Base-by-base conservation (phyloP, 64 coral and sea anemone species). In the Pocillopora verrucosa region DNA sequence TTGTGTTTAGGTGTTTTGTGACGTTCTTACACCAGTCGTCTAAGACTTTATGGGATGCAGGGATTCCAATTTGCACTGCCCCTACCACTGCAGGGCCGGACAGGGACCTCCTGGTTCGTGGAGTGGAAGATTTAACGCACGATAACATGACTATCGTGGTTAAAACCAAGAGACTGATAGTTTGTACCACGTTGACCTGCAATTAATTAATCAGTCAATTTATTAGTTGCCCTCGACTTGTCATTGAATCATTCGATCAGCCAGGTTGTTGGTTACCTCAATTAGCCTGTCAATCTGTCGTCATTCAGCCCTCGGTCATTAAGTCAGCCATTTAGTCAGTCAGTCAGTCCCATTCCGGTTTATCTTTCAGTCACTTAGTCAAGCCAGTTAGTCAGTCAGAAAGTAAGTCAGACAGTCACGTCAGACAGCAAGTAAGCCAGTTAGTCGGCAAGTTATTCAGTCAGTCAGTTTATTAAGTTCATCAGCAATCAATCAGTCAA, bases 1-100 rank as follows among this genome's bases (percentile, higher is more conserved):
- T 87, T 72, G 57, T 92, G 36, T 78, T 83, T 20, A 92, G 45
- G 58, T 92, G 83, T 30, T 45, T 76, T 57, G 90, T 92, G 2
- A 87, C 24, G 26, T 80, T 92, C 2, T 0, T 38, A 25, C 90
- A 92, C 90, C 90, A 92, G 63, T 36, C 75, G 26, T 87, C 45
- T 22, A 92, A 41, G 26, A 65, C 60, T 45, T 87, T 36, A 65
- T 45, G 35, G 17, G 65, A 37, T 6, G 82, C 22, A 9, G 22
- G 16, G 19, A 12, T 12, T 19, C 60, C 60, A 22, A 36, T 16
- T 38, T 83, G 80, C 35, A 41, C 16, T 10, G 35, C 37, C 1
- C 80, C 60, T 16, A 68, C 61, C 16, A 15, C 26, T 83, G 30
- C 34, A n/a, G 20, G 14, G 61, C 36, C 80, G 1, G 65, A 30